A percentile compares a stretch with the other conserved stretches of the same genome.
These are phyloP conservation scores for Apistogramma diplotaenia DNA, from an alignment of 2,113 vertebrate genomes.

Conservation along the genomic window DNA sequence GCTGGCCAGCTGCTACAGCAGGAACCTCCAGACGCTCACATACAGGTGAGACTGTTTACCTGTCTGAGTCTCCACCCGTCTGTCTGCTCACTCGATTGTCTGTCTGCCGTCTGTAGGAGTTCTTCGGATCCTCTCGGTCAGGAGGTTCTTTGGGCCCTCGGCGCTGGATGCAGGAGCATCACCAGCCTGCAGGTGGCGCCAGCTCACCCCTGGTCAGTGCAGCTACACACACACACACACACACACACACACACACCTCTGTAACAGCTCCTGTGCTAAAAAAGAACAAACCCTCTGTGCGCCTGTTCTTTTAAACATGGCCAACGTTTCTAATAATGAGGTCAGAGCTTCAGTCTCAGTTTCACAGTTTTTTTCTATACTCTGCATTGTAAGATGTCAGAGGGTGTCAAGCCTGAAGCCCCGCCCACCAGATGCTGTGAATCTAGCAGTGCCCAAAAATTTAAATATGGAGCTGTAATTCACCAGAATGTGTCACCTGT, in stretches of 20 bases:
- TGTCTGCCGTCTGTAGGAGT: constrained; percentile 20
- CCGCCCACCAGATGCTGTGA: background rate
- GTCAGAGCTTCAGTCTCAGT: background rate
- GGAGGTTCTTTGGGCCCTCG: constrained; percentile 93
- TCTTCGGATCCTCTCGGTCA: constrained; percentile 45
- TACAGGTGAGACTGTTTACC: constrained; percentile 79
- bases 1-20: constrained; percentile 94
- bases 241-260: too few species aligned
- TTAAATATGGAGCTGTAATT: too few species aligned
- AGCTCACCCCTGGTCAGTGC: constrained; percentile 86
- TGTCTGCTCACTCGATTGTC: background rate
- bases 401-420: background rate
- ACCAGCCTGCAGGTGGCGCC: constrained; percentile 89
- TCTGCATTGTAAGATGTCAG: background rate
- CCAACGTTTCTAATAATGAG: background rate
- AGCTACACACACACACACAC: background rate
- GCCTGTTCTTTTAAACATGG: too few species aligned
- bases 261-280: too few species aligned
- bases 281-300: too few species aligned
- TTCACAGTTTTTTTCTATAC: background rate
- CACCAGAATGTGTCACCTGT: background rate
- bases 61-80: background rate
- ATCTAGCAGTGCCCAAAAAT: background rate
- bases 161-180: constrained; percentile 92
- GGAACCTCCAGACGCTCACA: constrained; percentile 85